Percentiles rank a stretch among this genome's conserved stretches.
phyloP scores from a whole-genome alignment of 2,797 vertebrate species.

The Apogon talboti region DNA sequence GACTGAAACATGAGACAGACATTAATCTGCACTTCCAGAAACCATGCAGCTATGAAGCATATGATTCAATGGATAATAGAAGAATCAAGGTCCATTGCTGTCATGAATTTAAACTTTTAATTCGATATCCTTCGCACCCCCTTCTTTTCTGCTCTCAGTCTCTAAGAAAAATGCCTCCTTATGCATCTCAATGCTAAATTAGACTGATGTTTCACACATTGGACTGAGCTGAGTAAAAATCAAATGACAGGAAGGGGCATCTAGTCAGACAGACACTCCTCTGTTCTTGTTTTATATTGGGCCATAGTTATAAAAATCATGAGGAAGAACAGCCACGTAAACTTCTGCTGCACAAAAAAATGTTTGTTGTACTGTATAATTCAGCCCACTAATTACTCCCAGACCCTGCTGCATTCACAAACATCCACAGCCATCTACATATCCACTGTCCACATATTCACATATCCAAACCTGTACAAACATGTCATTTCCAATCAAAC shows the following conservation, averaged over 20 bases:
- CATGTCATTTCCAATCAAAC: constrained; percentile 6
- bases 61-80: not conserved
- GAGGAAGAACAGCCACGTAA: not conserved
- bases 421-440: not conserved
- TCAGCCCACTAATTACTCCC: constrained; percentile 35
- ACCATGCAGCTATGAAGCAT: not conserved
- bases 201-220: constrained; percentile 2
- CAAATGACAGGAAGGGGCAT: constrained; percentile 49
- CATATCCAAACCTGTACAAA: not conserved
- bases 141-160: not conserved
- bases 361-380: constrained; percentile 30
- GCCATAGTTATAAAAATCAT: constrained; percentile 3
- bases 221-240: constrained; percentile 18
- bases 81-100: no score
- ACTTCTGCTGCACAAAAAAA: not conserved
- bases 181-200: no score
- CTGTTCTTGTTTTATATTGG: constrained; percentile 40
- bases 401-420: constrained; percentile 16
- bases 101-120: not conserved
- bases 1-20: not conserved
- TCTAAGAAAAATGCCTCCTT: not conserved
- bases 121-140: not conserved
- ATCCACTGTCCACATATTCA: not conserved
- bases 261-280: constrained; percentile 26
- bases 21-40: not conserved